Base-by-base conservation (phyloP, 2,797 vertebrate species). In the Ctenochaetus hawaiiensis region DNA sequence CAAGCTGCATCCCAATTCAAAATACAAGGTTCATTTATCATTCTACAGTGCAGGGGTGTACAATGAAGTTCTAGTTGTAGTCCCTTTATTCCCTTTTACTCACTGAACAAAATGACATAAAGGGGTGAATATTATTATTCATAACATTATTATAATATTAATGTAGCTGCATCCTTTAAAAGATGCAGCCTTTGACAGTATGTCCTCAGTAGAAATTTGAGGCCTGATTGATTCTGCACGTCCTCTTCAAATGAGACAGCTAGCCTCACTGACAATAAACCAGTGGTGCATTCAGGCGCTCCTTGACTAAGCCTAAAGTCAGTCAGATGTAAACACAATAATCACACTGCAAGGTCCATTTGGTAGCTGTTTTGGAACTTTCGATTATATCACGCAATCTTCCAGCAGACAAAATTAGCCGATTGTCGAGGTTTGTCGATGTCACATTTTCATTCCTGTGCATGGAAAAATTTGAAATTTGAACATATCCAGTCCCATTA, bases 231-330 rank as follows among this genome's bases (percentile, higher is more conserved):
- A 41, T 30, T 30, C 47, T 26, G 16, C 18, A n/a, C n/a, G 3
- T n/a, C 44, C 23, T 30, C 43, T 62, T 9, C 20, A 18, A 47
- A 34, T 39, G 30, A 65, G 30, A 65, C 30, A 16, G 7, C 8
- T n/a, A 17, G 18, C 41, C 51, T 22, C 13, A 44, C 1, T 0
- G 51, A 51, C 20, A 62, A 23, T 37, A 71, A 67, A 26, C 17
- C n/a, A 62, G 67, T 6, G 73, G 59, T 63, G 66, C 64, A 69
- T 81, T 83, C 78, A 75, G 0, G 57, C 0, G 6, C 26, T 68
- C 54, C 14, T 16, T 20, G 10, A 41, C 39, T 11, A 44, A 30
- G 62, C 53, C 2, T 44, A 14, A 57, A 53, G 49, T 58, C 14
- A 58, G 8, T 5, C 61, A 37, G 7, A 69, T 60, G 34, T 13